These are phyloP conservation scores for Drosophila novamexicana DNA, from an alignment of 1,140 invertebrate species.

Conservation along the genomic window DNA sequence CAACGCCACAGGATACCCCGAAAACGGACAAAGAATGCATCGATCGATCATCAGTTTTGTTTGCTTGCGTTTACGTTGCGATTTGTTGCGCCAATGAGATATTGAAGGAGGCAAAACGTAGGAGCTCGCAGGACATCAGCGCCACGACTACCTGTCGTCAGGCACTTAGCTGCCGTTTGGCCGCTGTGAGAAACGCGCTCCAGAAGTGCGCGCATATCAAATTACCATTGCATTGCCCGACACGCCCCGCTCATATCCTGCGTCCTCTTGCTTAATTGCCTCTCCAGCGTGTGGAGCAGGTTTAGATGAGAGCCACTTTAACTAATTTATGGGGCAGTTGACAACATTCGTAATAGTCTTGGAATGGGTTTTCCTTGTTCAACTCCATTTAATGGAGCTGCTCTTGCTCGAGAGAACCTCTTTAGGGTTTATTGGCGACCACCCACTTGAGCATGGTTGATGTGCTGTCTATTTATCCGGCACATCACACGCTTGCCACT, in stretches of 20 bases:
- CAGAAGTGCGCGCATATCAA: slow-evolving; percentile 74
- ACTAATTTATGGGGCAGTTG: slow-evolving; percentile 53
- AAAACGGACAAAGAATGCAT: slow-evolving; percentile 4
- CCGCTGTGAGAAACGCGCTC: slow-evolving; percentile 44
- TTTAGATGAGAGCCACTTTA: slow-evolving; percentile 18
- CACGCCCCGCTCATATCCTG: slow-evolving; percentile 19
- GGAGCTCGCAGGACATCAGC: slow-evolving; percentile 8
- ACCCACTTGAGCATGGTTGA: slow-evolving; percentile 55
- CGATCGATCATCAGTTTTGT: slow-evolving; percentile 55
- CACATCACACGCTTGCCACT: slow-evolving; percentile 18
- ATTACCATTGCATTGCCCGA: slow-evolving; percentile 60
- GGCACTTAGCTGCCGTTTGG: slow-evolving; percentile 9
- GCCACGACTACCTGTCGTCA: slow-evolving; percentile 54
- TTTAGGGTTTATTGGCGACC: slow-evolving; percentile 24
- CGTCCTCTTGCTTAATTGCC: slow-evolving; percentile 47
- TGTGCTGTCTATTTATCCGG: slow-evolving; percentile 21
- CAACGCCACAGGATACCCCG: slow-evolving; percentile 27
- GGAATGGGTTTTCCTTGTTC: slow-evolving; percentile 38
- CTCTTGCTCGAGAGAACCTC: background rate
- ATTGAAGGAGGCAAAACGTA: slow-evolving; percentile 1
- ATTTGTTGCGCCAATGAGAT: slow-evolving; percentile 62
- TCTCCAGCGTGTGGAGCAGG: background rate
- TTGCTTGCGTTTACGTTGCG: slow-evolving; percentile 54
- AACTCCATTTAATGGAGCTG: slow-evolving; percentile 3
- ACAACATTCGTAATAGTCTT: slow-evolving; percentile 24